These are phyloP conservation scores for Caenorhabditis wallacei DNA, from an alignment of 2,888 invertebrate species.

Conservation along the genomic window DNA sequence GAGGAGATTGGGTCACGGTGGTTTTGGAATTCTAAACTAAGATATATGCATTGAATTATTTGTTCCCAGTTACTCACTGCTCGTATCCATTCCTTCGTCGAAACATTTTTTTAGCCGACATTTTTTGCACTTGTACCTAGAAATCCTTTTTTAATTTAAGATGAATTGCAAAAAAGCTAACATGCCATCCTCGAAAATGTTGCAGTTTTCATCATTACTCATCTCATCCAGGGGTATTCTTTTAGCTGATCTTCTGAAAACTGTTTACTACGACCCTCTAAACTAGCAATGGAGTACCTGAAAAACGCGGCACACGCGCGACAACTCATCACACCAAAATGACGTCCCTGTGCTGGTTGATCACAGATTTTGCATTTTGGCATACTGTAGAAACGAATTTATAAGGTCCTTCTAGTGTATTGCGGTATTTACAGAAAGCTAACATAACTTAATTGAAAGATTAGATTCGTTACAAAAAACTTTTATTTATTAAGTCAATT, in stretches of 20 bases:
- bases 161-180: neutral
- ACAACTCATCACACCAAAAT: conserved; percentile 58
- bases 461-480: neutral
- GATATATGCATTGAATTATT: neutral
- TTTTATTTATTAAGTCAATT: conserved; percentile 1
- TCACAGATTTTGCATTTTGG: conserved; percentile 25
- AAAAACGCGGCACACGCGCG: conserved; percentile 48
- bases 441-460: neutral
- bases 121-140: conserved; percentile 46
- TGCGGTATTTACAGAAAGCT: too few species aligned
- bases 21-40: conserved; percentile 11
- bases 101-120: conserved; percentile 39
- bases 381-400: neutral
- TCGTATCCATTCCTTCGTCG: conserved; percentile 32
- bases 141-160: too few species aligned
- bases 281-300: too few species aligned
- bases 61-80: neutral
- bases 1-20: neutral
- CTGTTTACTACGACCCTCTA: too few species aligned
- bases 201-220: neutral
- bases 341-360: conserved; percentile 26
- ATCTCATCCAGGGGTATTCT: neutral
- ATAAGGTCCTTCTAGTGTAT: too few species aligned
- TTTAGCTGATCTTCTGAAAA: conserved; percentile 28
- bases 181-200: neutral